A percentile compares a stretch with the other conserved stretches of the same genome.
Conservation (phyloP, 1,140 invertebrate genomes). For the Diorhabda elongata region DNA sequence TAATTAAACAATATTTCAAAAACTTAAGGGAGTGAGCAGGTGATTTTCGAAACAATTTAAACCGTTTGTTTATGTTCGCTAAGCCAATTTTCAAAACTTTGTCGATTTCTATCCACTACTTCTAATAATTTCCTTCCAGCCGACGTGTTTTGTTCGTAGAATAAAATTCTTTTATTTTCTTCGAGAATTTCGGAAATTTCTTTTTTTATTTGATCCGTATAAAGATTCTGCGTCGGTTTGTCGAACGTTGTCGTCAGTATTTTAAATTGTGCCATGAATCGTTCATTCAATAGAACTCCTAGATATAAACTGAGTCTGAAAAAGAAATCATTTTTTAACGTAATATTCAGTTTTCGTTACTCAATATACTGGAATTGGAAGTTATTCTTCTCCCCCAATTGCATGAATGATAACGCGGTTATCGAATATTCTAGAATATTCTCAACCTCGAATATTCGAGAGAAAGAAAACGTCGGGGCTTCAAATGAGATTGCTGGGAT, state of each 20-base stretch:
- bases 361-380: too few relatives aligned
- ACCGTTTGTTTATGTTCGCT: neutral
- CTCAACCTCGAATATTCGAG: too few relatives aligned
- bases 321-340: neutral
- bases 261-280: conserved; percentile 20
- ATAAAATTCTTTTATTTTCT: conserved; percentile 16
- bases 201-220: conserved; percentile 8
- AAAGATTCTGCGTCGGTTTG: conserved; percentile 10
- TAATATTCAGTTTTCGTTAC: too few relatives aligned
- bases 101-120: conserved; percentile 14
- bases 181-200: conserved; percentile 17
- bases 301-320: conserved; percentile 26
- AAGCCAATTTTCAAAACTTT: conserved; percentile 21
- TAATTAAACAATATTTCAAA: too few relatives aligned
- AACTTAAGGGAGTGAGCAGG: too few relatives aligned
- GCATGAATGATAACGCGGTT: too few relatives aligned
- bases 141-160: conserved; percentile 16
- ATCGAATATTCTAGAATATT: too few relatives aligned
- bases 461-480: too few relatives aligned
- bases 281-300: conserved; percentile 25
- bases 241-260: conserved; percentile 21
- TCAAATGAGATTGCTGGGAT: too few relatives aligned
- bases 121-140: conserved; percentile 23
- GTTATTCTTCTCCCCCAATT: too few relatives aligned
- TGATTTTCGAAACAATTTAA: too few relatives aligned